phyloP scores from a whole-genome alignment of 2,113 vertebrate genomes.

The Telmatochromis brachygnathus region DNA sequence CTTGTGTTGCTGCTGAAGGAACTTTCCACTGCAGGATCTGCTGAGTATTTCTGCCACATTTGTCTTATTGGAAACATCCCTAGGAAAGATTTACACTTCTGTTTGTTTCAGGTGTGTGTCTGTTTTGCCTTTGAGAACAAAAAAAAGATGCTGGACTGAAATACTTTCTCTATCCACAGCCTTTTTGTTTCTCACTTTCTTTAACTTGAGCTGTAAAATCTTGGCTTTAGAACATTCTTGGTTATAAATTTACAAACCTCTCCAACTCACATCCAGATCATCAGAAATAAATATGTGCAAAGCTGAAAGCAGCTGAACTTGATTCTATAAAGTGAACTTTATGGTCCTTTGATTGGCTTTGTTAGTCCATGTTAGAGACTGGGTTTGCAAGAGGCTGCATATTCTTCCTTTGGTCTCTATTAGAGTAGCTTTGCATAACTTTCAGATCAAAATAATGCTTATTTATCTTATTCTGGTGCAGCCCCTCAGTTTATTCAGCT shows the following conservation, averaged over 20 bases:
- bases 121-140: background rate
- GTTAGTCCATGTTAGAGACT: background rate
- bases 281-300: background rate
- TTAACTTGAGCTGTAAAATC: background rate
- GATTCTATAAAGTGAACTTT: background rate
- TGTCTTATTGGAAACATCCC: background rate
- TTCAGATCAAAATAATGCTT: background rate
- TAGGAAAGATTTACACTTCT: background rate
- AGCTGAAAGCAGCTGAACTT: background rate
- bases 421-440: background rate
- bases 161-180: background rate
- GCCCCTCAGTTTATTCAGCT: background rate
- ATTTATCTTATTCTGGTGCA: background rate
- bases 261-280: background rate
- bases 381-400: background rate
- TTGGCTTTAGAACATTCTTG: background rate
- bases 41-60: background rate
- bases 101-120: background rate
- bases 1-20: background rate
- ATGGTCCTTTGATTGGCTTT: background rate
- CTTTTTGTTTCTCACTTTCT: background rate
- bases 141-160: background rate
- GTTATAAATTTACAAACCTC: background rate
- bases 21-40: background rate
- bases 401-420: background rate